Percentiles rank a stretch among this genome's conserved stretches.
These are phyloP conservation scores for Ctenomys sociabilis DNA, from an alignment of 2,113 vertebrate species.

Conservation along the genomic window DNA sequence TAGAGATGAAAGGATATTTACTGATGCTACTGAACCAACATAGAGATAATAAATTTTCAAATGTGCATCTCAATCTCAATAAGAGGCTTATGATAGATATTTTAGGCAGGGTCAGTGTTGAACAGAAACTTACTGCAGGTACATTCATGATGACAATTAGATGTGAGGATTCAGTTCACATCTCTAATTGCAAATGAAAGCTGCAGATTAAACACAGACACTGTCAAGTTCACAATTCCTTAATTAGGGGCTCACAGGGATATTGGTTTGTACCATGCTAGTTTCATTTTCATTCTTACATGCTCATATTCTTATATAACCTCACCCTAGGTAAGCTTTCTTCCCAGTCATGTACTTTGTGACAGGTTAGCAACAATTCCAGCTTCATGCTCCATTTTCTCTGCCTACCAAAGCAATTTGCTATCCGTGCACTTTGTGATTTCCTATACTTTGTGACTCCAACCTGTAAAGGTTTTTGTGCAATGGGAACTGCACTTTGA, in stretches of 20 bases:
- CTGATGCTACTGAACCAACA: not conserved
- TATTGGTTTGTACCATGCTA: not conserved
- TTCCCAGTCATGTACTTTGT: constrained; percentile 64
- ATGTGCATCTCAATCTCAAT: not conserved
- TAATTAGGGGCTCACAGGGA: not conserved
- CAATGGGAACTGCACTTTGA: constrained; percentile 72
- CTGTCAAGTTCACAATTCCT: constrained; percentile 6
- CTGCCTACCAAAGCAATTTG: constrained; percentile 72
- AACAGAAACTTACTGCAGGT: constrained; percentile 42
- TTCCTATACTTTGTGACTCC: constrained; percentile 73
- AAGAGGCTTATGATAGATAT: not conserved
- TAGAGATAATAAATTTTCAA: constrained; percentile 44
- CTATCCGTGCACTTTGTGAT: constrained; percentile 64
- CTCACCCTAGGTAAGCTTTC: constrained; percentile 56
- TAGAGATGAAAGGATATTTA: constrained; percentile 4
- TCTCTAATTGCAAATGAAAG: constrained; percentile 66
- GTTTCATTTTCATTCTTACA: constrained; percentile 57
- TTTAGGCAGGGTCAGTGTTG: not conserved
- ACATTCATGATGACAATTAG: constrained; percentile 64
- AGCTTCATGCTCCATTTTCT: constrained; percentile 70
- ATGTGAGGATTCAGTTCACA: constrained; percentile 54
- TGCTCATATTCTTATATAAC: constrained; percentile 59
- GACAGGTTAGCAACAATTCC: constrained; percentile 71
- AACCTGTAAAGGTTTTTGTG: constrained; percentile 65
- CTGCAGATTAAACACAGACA: constrained; percentile 52